These are phyloP conservation scores for Tiliacea citrago DNA, from an alignment of 2,888 invertebrate genomes.

Conservation along the genomic window DNA sequence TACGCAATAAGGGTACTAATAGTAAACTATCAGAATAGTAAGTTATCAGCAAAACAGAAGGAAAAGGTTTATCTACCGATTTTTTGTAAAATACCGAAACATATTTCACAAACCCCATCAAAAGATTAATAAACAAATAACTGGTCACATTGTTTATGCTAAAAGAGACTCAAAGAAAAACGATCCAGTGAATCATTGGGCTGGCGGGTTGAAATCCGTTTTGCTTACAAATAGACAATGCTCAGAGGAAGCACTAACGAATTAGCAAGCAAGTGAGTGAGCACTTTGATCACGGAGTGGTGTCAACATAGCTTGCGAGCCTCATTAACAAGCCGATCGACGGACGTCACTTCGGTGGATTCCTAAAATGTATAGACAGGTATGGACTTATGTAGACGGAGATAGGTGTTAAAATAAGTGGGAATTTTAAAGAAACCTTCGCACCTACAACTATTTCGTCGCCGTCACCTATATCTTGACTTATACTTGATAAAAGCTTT, in stretches of 20 bases:
- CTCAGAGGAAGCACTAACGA: conserved; percentile 67
- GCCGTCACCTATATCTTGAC: neutral
- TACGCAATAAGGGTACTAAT: too few species aligned
- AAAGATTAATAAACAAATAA: conserved; percentile 56
- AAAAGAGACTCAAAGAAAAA: conserved; percentile 60
- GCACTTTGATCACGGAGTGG: conserved; percentile 83
- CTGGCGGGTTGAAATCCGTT: conserved; percentile 60
- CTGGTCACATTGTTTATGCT: conserved; percentile 58
- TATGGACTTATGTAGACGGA: neutral
- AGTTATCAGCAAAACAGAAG: neutral
- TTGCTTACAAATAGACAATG: conserved; percentile 82
- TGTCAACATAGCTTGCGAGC: conserved; percentile 84
- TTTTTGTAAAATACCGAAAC: neutral
- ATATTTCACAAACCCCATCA: conserved; percentile 26
- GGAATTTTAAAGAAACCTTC: conserved; percentile 13
- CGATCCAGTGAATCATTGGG: conserved; percentile 65
- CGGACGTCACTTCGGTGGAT: conserved; percentile 70
- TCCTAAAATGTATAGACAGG: conserved; percentile 47
- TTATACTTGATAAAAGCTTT: neutral
- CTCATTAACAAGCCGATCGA: conserved; percentile 87
- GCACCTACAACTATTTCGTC: neutral
- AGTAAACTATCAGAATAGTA: neutral
- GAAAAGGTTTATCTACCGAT: neutral
- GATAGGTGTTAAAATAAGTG: conserved; percentile 46
- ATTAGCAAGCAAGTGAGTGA: conserved; percentile 65